Evolutionary conservation across 2,888 invertebrate genomes (phyloP).

Genomic region (Reticulitermes lucifugus): DNA sequence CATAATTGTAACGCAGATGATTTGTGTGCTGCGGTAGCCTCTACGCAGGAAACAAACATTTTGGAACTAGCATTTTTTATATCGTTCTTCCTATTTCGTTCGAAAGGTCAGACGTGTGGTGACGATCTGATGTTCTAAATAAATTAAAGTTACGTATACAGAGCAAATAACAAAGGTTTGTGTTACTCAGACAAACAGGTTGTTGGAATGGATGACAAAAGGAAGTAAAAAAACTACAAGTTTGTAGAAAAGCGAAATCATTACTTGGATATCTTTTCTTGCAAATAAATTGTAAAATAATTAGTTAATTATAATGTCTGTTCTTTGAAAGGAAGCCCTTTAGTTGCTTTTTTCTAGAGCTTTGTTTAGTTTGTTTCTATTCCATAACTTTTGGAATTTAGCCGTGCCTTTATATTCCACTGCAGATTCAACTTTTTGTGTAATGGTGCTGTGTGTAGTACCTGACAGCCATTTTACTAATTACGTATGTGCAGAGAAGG

Average conservation of each 20-base stretch:
- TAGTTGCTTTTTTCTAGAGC: neutral
- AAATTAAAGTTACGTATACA: neutral
- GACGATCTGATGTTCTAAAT: neutral
- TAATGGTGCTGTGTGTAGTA: slow-evolving; percentile 2
- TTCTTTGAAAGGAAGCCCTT: neutral
- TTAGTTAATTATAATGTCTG: slow-evolving; percentile 7
- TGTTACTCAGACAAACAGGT: neutral
- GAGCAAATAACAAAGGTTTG: slow-evolving; percentile 6
- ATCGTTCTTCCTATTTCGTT: neutral
- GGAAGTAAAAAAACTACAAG: neutral
- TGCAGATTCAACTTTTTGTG: neutral
- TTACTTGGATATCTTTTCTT: neutral
- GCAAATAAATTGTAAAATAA: slow-evolving; percentile 10
- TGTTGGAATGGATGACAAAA: slow-evolving; percentile 9
- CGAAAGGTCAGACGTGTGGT: neutral
- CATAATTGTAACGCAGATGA: too few species aligned
- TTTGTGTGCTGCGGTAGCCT: neutral
- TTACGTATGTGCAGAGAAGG: slow-evolving; percentile 32
- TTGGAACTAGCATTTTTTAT: neutral
- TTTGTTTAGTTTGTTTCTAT: neutral
- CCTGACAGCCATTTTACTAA: slow-evolving; percentile 34
- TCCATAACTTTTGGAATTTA: neutral
- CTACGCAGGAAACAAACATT: neutral
- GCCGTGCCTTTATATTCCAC: neutral
- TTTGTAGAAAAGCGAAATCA: slow-evolving; percentile 8